These are phyloP conservation scores for Andrena hattorfiana DNA, from an alignment of 2,888 invertebrate genomes.

Conservation along the genomic window DNA sequence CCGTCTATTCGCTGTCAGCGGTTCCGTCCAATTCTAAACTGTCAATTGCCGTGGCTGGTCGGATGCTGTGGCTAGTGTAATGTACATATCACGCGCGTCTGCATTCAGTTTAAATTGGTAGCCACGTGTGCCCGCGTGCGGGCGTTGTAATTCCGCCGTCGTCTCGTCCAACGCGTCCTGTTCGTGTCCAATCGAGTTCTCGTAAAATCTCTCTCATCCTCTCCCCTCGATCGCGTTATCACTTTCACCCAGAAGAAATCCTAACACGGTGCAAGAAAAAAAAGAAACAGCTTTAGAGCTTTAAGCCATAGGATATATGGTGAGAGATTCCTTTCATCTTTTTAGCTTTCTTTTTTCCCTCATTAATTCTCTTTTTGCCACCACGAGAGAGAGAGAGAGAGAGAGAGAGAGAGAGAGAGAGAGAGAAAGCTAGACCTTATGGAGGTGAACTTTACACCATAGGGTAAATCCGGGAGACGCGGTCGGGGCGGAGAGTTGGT, in stretches of 20 bases:
- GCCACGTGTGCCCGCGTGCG: constrained; percentile 4
- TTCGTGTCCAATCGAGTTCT: neutral
- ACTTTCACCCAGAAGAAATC: too few relatives aligned
- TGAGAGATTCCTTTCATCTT: too few relatives aligned
- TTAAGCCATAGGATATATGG: too few relatives aligned
- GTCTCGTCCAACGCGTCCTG: neutral
- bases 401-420: too few relatives aligned
- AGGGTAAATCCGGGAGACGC: too few relatives aligned
- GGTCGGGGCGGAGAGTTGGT: too few relatives aligned
- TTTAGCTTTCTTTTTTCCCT: too few relatives aligned
- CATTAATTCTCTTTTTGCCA: too few relatives aligned
- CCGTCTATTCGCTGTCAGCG: constrained; percentile 67
- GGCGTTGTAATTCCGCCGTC: constrained; percentile 18
- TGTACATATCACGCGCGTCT: constrained; percentile 36
- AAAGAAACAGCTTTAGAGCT: neutral
- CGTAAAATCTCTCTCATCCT: neutral
- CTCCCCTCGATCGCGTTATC: neutral
- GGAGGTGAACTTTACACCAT: too few relatives aligned
- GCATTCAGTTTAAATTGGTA: constrained; percentile 46
- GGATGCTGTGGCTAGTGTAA: constrained; percentile 44
- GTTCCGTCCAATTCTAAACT: constrained; percentile 66
- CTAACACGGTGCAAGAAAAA: neutral
- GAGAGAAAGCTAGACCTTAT: too few relatives aligned
- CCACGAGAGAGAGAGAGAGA: too few relatives aligned
- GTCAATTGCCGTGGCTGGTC: constrained; percentile 64